Conservation (phyloP, 2,797 vertebrate genomes). For the Podarcis lilfordi region DNA sequence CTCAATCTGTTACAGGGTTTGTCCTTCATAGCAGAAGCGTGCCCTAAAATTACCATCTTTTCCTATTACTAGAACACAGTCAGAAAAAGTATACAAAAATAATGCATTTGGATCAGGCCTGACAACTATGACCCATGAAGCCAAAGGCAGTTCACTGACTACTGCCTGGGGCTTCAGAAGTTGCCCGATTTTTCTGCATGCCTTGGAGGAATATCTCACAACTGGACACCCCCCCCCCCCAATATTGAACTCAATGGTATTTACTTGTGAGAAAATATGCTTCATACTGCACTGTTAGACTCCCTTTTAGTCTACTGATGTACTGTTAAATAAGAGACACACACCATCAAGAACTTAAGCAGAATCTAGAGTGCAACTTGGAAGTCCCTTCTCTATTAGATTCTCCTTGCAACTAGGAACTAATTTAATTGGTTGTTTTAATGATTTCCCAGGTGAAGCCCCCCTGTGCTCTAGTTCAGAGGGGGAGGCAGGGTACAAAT, state of each 20-base stretch:
- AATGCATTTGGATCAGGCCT: slow-evolving; percentile 32
- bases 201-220: not conserved
- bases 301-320: slow-evolving; percentile 54
- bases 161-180: not conserved
- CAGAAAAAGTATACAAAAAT: slow-evolving; percentile 65
- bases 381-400: no score
- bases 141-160: not conserved
- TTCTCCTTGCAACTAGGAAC: no score
- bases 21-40: slow-evolving; percentile 77
- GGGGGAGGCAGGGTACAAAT: no score
- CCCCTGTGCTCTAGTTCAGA: no score
- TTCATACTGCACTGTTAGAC: not conserved
- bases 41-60: slow-evolving; percentile 79
- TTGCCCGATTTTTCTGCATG: not conserved
- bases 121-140: not conserved
- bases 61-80: slow-evolving; percentile 74
- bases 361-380: no score
- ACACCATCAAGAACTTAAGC: no score
- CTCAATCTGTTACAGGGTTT: slow-evolving; percentile 76
- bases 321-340: no score
- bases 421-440: no score
- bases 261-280: not conserved
- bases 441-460: no score
- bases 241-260: not conserved
- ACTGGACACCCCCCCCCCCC: not conserved